Evolutionary conservation across 2,797 vertebrate genomes (phyloP), one percentile per base, ranked within the genome.

Genomic region (Diceros bicornis): DNA sequence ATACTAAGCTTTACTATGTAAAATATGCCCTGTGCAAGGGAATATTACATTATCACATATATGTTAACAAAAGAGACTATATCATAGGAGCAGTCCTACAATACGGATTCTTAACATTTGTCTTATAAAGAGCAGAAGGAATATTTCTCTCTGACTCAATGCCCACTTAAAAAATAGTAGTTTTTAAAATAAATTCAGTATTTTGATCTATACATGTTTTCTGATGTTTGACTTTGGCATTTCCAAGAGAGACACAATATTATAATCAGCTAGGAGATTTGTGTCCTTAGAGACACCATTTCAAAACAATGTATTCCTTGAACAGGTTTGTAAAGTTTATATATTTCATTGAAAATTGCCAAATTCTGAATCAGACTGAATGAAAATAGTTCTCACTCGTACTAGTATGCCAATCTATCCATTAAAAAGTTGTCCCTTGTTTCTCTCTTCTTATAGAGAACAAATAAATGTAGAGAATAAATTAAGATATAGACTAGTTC

Each of bases 341-440:
- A 2, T 77, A 69, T 89, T 86, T 86, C 92, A 79, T 75, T 94
- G 21, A 92, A 95, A 91, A 92, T 92, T 77, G 11, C n/a, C 47
- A 86, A 79, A 71, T 82, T 91, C 59, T 94, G 37, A 92, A 86
- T 94, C 59, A 77, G 37, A 55, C 18, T 83, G 17, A 94, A 61
- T 84, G 44, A 83, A 91, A 27, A 72, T 85, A 52, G 55, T 88
- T 82, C 77, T 69, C 50, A 92, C 29, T 77, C 74, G 6, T 41
- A 50, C 69, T 75, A 57, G 9, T 50, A 29, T 94, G 25, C 84
- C 59, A 75, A 1, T 81, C 47, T 91, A 20, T 37, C 75, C 37
- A 50, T 81, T 81, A 37, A 82, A 74, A 82, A 87, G 3, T 66
- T 66, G 20, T 59, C 34, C 32, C 18, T 88, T 85, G 52, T 75